Percentiles rank a stretch among this genome's conserved stretches.
These are phyloP conservation scores for Protaetia brevitarsis DNA, from an alignment of 1,140 invertebrate species.

Conservation along the genomic window DNA sequence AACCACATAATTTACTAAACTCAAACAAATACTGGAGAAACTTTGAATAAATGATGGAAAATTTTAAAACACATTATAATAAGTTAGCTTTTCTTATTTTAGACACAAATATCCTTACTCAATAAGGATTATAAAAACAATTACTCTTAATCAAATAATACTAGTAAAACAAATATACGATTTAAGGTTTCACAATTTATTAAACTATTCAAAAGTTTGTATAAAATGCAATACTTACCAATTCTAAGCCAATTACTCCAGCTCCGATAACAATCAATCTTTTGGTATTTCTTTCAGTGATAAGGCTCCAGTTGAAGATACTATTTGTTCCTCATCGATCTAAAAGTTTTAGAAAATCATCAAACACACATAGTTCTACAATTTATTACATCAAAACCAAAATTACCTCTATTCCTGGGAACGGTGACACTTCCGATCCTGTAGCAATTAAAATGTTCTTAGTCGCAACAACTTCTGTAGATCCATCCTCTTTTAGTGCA, in stretches of 20 bases:
- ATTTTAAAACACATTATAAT: no score
- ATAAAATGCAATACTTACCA: slow-evolving; percentile 53
- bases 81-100: no score
- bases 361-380: neutral
- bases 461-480: slow-evolving; percentile 78
- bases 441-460: slow-evolving; percentile 99
- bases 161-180: no score
- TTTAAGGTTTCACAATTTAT: neutral
- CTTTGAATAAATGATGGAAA: no score
- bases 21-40: no score
- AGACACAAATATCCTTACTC: no score
- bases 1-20: no score
- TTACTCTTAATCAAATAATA: no score
- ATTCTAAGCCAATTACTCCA: slow-evolving; percentile 97
- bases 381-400: slow-evolving; percentile 25
- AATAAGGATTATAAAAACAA: no score
- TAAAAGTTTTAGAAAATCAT: slow-evolving; percentile 42
- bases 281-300: slow-evolving; percentile 87
- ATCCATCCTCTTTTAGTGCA: slow-evolving; percentile 78
- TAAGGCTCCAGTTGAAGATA: slow-evolving; percentile 98
- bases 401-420: slow-evolving; percentile 89
- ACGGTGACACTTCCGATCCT: slow-evolving; percentile 97
- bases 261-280: slow-evolving; percentile 95
- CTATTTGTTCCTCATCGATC: slow-evolving; percentile 91
- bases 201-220: neutral